Conservation (phyloP, 2,888 invertebrate genomes). For the Sinentomon sp. region DNA sequence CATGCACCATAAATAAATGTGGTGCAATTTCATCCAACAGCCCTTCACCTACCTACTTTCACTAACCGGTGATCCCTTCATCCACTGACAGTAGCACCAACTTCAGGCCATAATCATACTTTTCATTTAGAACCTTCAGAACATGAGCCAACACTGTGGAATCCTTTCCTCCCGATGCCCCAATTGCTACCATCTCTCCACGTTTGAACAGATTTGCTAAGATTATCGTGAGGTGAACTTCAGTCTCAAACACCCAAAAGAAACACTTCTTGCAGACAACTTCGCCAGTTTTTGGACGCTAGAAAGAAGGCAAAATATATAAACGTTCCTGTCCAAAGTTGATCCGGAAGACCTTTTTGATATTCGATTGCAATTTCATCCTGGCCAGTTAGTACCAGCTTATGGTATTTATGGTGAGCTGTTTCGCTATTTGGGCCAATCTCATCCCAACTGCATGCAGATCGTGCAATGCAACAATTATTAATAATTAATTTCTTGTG, state of each 20-base stretch:
- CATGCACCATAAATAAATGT: not conserved
- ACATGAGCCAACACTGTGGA: slow-evolving; percentile 91
- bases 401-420: too few species aligned
- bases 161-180: slow-evolving; percentile 83
- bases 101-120: slow-evolving; percentile 66
- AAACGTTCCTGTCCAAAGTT: too few species aligned
- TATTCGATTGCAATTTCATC: too few species aligned
- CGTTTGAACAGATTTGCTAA: slow-evolving; percentile 49
- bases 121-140: slow-evolving; percentile 64
- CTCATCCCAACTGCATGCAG: too few species aligned
- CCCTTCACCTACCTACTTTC: slow-evolving; percentile 2
- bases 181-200: slow-evolving; percentile 69
- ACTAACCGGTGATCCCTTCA: slow-evolving; percentile 70
- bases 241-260: slow-evolving; percentile 72
- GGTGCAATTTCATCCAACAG: not conserved
- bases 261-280: slow-evolving; percentile 84
- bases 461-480: too few species aligned
- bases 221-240: slow-evolving; percentile 71
- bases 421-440: too few species aligned
- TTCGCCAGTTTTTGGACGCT: slow-evolving; percentile 75
- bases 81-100: slow-evolving; percentile 82
- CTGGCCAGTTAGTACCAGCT: too few species aligned
- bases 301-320: slow-evolving; percentile 18
- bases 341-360: too few species aligned
- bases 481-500: too few species aligned